phyloP scores from a whole-genome alignment of 2,888 invertebrate species.

The Leptura quadrifasciata region DNA sequence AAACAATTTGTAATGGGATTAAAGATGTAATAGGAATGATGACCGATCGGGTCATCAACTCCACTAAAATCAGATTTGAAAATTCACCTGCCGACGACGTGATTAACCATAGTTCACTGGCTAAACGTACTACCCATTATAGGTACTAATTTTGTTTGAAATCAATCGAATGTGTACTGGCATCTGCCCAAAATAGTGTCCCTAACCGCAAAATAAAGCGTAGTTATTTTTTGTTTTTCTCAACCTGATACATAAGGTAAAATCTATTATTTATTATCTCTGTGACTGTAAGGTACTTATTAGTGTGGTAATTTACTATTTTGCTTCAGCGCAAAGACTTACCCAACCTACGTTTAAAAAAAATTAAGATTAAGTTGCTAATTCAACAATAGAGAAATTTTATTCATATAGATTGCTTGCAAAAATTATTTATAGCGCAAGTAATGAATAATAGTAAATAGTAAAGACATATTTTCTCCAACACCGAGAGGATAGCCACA shows the following conservation, averaged over 20 bases:
- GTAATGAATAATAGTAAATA: too few species aligned
- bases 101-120: slow-evolving; percentile 70
- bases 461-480: too few species aligned
- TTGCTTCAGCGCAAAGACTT: background rate
- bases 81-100: slow-evolving; percentile 67
- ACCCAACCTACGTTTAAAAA: background rate
- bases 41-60: slow-evolving; percentile 53
- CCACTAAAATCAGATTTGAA: slow-evolving; percentile 48
- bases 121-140: slow-evolving; percentile 56
- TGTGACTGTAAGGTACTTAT: background rate
- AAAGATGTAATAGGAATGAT: slow-evolving; percentile 45
- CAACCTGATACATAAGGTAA: background rate
- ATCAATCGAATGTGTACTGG: slow-evolving; percentile 44
- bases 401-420: too few species aligned
- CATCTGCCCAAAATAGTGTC: slow-evolving; percentile 45
- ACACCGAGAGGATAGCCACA: too few species aligned
- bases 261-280: background rate
- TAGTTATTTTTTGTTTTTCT: slow-evolving; percentile 29
- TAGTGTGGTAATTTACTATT: background rate
- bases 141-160: slow-evolving; percentile 47
- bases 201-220: slow-evolving; percentile 51
- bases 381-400: background rate
- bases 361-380: background rate
- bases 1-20: slow-evolving; percentile 52
- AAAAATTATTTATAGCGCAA: too few species aligned